Evolutionary conservation across 92 coral and sea anemone species (phyloP).

Genomic region (Chrysogorgia sp.): DNA sequence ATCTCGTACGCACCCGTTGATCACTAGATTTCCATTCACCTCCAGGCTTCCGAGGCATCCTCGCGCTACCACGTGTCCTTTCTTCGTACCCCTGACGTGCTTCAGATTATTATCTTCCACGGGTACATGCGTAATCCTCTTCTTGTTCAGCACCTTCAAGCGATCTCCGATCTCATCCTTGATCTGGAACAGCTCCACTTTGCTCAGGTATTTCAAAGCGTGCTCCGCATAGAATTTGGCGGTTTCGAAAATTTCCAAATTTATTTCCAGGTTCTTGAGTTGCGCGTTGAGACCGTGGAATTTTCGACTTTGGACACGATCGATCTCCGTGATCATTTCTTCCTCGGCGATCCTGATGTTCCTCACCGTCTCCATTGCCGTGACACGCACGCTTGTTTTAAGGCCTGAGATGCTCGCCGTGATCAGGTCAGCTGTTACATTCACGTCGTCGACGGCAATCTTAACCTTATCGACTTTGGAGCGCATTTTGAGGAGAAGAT

Average conservation of each 20-base stretch:
- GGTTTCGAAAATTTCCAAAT: conserved; percentile 62
- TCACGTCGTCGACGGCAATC: conserved; percentile 70
- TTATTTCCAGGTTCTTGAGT: conserved; percentile 61
- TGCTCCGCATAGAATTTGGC: conserved; percentile 83
- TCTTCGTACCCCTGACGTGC: conserved; percentile 70
- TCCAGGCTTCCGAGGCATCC: conserved; percentile 14
- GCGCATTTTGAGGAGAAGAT: conserved; percentile 60
- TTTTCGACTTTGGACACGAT: conserved; percentile 70
- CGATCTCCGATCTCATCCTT: conserved; percentile 70
- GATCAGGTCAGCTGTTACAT: conserved; percentile 65
- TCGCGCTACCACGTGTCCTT: conserved; percentile 64
- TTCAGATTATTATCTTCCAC: conserved; percentile 78
- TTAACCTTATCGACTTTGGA: conserved; percentile 64
- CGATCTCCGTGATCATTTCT: conserved; percentile 73
- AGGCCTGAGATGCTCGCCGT: conserved; percentile 77
- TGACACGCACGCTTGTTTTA: conserved; percentile 71
- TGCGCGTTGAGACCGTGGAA: conserved; percentile 66
- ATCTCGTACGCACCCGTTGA: conserved; percentile 40
- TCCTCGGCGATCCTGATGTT: conserved; percentile 73
- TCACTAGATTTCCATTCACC: conserved; percentile 31
- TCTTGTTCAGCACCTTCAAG: conserved; percentile 63
- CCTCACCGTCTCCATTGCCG: conserved; percentile 66
- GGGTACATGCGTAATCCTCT: conserved; percentile 62
- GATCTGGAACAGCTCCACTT: conserved; percentile 73
- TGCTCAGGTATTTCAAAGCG: conserved; percentile 83